Percentiles rank a stretch among this genome's conserved stretches.
Conservation (phyloP, 2,888 invertebrate genomes). For the Drosophila ustulata region DNA sequence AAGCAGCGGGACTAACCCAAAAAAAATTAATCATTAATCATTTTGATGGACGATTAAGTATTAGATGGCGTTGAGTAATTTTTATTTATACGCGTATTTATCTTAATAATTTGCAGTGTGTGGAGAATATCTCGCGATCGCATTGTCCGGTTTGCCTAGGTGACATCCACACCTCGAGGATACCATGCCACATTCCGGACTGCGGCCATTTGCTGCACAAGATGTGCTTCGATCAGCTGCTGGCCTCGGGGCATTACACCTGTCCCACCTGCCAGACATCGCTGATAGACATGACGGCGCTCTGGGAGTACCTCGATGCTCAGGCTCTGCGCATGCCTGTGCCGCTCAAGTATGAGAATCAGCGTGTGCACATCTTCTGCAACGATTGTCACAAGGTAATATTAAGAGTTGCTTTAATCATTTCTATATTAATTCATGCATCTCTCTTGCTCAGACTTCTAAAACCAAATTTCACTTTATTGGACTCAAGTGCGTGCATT, state of each 20-base stretch:
- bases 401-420: background rate
- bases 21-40: slow-evolving; percentile 21
- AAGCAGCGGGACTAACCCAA: slow-evolving; percentile 7
- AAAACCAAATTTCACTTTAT: slow-evolving; percentile 94
- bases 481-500: slow-evolving; percentile 93
- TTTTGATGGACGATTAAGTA: slow-evolving; percentile 5
- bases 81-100: slow-evolving; percentile 21
- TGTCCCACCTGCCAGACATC: slow-evolving; percentile 96
- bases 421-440: slow-evolving; percentile 76
- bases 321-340: slow-evolving; percentile 93
- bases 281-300: slow-evolving; percentile 93
- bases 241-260: slow-evolving; percentile 91
- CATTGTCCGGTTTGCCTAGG: slow-evolving; percentile 96
- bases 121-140: slow-evolving; percentile 94
- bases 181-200: slow-evolving; percentile 94
- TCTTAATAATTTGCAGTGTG: slow-evolving; percentile 88
- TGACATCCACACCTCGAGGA: slow-evolving; percentile 95
- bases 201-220: slow-evolving; percentile 95
- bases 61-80: slow-evolving; percentile 13
- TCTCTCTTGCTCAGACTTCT: slow-evolving; percentile 88
- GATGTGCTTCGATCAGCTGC: slow-evolving; percentile 92
- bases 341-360: slow-evolving; percentile 93
- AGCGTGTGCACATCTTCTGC: slow-evolving; percentile 93
- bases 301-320: slow-evolving; percentile 90
- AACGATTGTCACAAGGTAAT: slow-evolving; percentile 95